Conservation (phyloP, 2,113 vertebrate species). For the Trichechus manatus region DNA sequence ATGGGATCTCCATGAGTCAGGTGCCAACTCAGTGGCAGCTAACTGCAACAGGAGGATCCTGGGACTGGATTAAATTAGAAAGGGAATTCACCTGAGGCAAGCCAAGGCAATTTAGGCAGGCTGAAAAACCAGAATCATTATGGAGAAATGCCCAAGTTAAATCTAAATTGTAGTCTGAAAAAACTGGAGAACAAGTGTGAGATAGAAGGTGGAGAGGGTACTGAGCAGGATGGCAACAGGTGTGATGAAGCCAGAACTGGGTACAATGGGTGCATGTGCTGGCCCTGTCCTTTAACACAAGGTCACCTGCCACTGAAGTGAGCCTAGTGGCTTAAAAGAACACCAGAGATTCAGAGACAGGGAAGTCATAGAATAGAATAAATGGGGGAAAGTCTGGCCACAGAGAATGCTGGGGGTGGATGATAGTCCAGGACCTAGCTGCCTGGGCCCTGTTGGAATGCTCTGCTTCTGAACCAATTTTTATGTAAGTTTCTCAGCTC, state of each 20-base stretch:
- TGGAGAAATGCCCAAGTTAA: not conserved
- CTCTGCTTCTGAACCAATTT: not conserved
- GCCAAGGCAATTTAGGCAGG: not conserved
- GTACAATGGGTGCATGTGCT: not conserved
- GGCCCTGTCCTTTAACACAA: not conserved
- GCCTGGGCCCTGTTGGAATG: not conserved
- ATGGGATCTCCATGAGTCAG: too few species aligned
- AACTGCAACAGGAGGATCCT: not conserved
- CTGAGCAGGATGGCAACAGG: not conserved
- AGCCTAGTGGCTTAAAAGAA: slow-evolving; percentile 5
- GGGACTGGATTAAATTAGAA: not conserved
- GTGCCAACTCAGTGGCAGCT: too few species aligned
- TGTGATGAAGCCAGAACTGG: too few species aligned
- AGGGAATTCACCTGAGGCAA: not conserved
- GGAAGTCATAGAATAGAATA: not conserved
- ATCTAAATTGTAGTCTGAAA: not conserved
- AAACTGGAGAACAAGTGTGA: not conserved
- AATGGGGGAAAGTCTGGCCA: not conserved
- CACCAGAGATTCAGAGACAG: not conserved
- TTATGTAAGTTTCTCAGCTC: not conserved
- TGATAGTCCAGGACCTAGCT: not conserved
- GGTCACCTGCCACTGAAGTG: not conserved
- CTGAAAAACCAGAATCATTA: not conserved
- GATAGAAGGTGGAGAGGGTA: not conserved
- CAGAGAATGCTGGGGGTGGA: not conserved